Base-by-base conservation (phyloP, 2,113 vertebrate species). In the Sitta europaea region DNA sequence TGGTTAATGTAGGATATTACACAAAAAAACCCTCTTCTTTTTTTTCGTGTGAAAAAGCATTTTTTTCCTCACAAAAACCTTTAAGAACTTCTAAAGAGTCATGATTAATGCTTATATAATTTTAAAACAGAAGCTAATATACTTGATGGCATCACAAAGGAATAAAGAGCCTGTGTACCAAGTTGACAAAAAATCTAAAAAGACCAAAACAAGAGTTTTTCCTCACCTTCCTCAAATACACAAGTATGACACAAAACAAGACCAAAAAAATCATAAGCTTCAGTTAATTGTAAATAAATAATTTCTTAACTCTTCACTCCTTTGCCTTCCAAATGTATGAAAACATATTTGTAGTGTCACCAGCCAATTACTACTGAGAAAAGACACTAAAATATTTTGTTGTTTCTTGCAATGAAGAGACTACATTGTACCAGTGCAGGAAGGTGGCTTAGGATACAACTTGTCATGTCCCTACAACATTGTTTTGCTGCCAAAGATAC, bases 401-500 rank as follows among this genome's bases (percentile, higher is more conserved):
- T 2, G 54, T 35, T 87, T 59, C 27, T 79, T 72, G 66, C 24
- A 59, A 45, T 4, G 5, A 5, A 78, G n/a, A 14, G 53, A 79
- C 19, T 58, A 53, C 31, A 65, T 10, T 11, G 10, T 17, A 70
- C 4, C 12, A 65, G 4, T 11, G 22, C 45, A 65, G 63, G 53
- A 62, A 82, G 5, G 15, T 27, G 61, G 29, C 22, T 67, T 23
- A 43, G 14, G 1, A 5, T 0, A 55, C 66, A 61, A 35, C 27
- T 22, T 2, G 4, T 42, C 47, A 35, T 0, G 0, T 27, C 36
- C 27, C 48, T 59, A 31, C 12, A 54, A 65, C 40, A 50, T 0
- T 1, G 0, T 6, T 45, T 36, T 28, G 42, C 14, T 61, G 36
- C 58, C 67, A 61, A 47, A 61, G 36, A 72, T n/a, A 48, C 11